Evolutionary conservation across 2,888 invertebrate species (phyloP).

Genomic region (Athrips mouffetella): DNA sequence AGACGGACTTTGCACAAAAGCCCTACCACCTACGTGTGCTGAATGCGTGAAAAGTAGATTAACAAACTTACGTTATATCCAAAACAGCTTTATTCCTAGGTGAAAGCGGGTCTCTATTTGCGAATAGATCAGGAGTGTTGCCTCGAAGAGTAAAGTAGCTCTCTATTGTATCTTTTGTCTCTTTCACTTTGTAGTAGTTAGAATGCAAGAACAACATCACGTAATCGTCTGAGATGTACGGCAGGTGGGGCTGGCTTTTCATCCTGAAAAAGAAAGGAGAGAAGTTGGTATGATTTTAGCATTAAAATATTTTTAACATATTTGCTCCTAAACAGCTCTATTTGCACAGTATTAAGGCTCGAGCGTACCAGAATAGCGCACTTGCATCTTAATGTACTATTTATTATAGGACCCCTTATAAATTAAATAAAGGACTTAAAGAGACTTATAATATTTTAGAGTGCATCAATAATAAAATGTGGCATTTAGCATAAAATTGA

Average conservation of each 20-base stretch:
- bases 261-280: slow-evolving; percentile 67
- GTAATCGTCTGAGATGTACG: slow-evolving; percentile 80
- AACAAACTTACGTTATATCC: slow-evolving; percentile 78
- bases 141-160: slow-evolving; percentile 78
- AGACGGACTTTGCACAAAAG: too few relatives aligned
- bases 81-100: slow-evolving; percentile 73
- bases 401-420: too few relatives aligned
- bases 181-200: slow-evolving; percentile 68
- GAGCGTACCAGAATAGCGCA: too few relatives aligned
- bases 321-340: too few relatives aligned
- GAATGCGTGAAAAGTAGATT: not conserved
- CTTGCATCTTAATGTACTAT: too few relatives aligned
- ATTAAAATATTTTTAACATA: too few relatives aligned
- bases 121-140: slow-evolving; percentile 78
- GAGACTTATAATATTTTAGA: too few relatives aligned
- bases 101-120: slow-evolving; percentile 73
- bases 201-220: slow-evolving; percentile 82
- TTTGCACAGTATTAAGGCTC: too few relatives aligned
- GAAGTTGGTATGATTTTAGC: not conserved
- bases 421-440: too few relatives aligned
- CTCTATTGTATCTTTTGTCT: slow-evolving; percentile 70
- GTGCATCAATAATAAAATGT: too few relatives aligned
- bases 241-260: slow-evolving; percentile 78
- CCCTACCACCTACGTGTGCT: too few relatives aligned
- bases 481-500: too few relatives aligned